Base-by-base conservation (phyloP, 2,888 invertebrate species). In the Strigamia transsilvanica region DNA sequence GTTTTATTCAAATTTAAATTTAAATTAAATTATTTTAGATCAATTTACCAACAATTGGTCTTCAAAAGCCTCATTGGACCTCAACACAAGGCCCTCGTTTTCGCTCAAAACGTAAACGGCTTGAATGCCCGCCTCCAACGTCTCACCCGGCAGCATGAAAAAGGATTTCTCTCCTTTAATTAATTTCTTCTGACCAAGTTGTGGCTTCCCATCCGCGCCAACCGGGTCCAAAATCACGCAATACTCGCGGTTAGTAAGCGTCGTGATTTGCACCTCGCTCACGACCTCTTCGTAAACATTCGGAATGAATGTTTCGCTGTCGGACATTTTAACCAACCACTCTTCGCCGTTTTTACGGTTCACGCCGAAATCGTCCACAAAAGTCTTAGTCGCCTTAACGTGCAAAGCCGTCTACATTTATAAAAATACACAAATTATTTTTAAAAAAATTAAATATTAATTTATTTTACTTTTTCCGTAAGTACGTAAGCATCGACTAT, bases 261-360 rank as follows among this genome's bases (percentile, higher is more conserved):
- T 88, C 0, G 88, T 89, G 81, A 90, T 89, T 82, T 87, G 85
- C 13, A 89, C 87, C 10, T 88, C 87, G 41, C 88, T 88, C 12
- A 89, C 86, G 9, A 89, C 88, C 87, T 88, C 84, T 85, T 89
- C 90, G 85, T 90, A 89, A 0, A 90, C 89, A 83, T 87, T 87
- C n/a, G 90, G 90, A 83, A 90, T 90, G 85, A 89, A 89, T 15
- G 89, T 88, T 83, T 90, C 90, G 13, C 88, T 88, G 84, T 89
- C 89, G 6, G 85, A 84, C 85, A 88, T 86, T 32, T 87, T 89
- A 78, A 90, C 87, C 79, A 90, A 84, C 90, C 90, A 90, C 85
- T 90, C 89, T 83, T 90, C 90, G 51, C 90, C 90, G 84, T 89
- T 89, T 85, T 89, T 89, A 32, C 89, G 85, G 9, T 85, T 84